A percentile compares a stretch with the other conserved stretches of the same genome.
Evolutionary conservation across 2,888 invertebrate species (phyloP).

Genomic region (Bellardia pandia): DNA sequence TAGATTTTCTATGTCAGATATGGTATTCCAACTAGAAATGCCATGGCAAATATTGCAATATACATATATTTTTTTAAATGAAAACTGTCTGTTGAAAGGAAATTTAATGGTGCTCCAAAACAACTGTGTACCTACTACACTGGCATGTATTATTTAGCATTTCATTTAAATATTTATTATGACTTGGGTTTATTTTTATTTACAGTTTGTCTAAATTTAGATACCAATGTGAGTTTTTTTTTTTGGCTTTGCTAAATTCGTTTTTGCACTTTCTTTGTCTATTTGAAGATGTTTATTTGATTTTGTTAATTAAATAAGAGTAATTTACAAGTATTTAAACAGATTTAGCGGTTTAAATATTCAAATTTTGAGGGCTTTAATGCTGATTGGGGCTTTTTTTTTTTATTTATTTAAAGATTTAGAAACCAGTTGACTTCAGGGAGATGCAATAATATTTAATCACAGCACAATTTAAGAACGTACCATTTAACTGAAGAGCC

Average conservation of each 20-base stretch:
- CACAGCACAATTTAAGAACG: too few relatives aligned
- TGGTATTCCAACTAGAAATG: constrained; percentile 19
- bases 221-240: neutral
- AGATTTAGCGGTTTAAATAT: too few relatives aligned
- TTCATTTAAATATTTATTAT: constrained; percentile 62
- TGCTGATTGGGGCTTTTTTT: too few relatives aligned
- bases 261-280: neutral
- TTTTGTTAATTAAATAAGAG: neutral
- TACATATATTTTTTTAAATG: neutral
- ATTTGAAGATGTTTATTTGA: neutral
- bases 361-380: too few relatives aligned
- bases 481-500: too few relatives aligned
- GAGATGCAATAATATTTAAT: too few relatives aligned
- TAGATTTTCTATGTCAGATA: constrained; percentile 50
- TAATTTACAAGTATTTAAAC: neutral
- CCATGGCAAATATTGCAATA: constrained; percentile 36
- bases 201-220: constrained; percentile 44
- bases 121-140: neutral
- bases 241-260: constrained; percentile 1
- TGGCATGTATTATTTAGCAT: constrained; percentile 31
- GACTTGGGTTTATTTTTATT: constrained; percentile 34
- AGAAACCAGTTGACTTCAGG: neutral
- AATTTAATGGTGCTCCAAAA: constrained; percentile 47
- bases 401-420: too few relatives aligned
- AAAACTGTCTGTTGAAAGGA: constrained; percentile 54